phyloP scores from a whole-genome alignment of 2,113 vertebrate genomes.

The Progne subis region DNA sequence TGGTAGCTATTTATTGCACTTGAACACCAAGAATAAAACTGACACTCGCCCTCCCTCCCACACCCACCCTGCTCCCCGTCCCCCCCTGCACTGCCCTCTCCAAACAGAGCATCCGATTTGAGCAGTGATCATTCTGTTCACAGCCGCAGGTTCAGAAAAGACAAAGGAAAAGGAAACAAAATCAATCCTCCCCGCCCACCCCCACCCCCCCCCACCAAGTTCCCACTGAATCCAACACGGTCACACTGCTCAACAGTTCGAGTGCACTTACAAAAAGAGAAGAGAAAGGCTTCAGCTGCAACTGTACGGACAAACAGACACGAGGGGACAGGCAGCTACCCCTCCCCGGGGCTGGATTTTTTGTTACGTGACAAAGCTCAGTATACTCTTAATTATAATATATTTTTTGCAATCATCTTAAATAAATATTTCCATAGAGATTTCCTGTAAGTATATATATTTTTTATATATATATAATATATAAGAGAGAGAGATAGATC shows the following conservation, averaged over 20 bases:
- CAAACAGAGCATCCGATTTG: conserved; percentile 65
- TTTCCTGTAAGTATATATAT: conserved; percentile 58
- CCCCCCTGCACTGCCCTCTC: not conserved
- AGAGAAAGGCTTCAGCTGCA: conserved; percentile 63
- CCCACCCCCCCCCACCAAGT: not conserved
- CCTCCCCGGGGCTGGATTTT: conserved; percentile 20
- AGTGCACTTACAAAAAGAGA: conserved; percentile 61
- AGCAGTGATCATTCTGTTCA: conserved; percentile 79
- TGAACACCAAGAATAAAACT: conserved; percentile 85
- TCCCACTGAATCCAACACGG: conserved; percentile 58
- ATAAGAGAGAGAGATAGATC: conserved; percentile 22
- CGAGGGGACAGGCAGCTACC: conserved; percentile 26
- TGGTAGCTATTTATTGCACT: conserved; percentile 85
- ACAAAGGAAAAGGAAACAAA: conserved; percentile 1
- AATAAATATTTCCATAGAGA: conserved; percentile 71
- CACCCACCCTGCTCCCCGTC: conserved; percentile 10
- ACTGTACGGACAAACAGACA: conserved; percentile 53
- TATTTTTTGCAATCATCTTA: conserved; percentile 64
- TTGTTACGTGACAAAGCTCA: conserved; percentile 31
- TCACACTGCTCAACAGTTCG: conserved; percentile 65
- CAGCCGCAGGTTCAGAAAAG: conserved; percentile 70
- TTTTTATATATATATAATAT: conserved; percentile 43
- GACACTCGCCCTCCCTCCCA: conserved; percentile 61
- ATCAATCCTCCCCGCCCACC: not conserved
- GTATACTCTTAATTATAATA: conserved; percentile 16